Conservation (phyloP, 2,888 invertebrate genomes). For the Autographa gamma region DNA sequence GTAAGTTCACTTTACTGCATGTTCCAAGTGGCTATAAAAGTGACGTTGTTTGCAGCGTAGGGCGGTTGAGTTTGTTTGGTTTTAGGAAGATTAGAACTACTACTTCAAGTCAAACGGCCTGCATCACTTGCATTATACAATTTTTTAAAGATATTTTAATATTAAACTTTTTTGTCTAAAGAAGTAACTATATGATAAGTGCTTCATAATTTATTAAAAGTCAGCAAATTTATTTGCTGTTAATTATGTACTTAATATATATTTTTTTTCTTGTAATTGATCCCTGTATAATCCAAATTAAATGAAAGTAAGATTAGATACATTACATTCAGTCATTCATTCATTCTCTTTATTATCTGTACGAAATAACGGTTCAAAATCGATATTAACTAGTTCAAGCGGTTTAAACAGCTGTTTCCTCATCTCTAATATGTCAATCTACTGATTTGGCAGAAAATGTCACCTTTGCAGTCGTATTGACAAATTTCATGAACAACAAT, state of each 20-base stretch:
- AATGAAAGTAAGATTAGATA: too few species aligned
- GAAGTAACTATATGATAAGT: too few species aligned
- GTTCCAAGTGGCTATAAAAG: background rate
- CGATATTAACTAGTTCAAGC: slow-evolving; percentile 14
- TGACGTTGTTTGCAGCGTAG: background rate
- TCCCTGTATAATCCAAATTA: too few species aligned
- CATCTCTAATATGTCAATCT: slow-evolving; percentile 19
- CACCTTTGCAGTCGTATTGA: slow-evolving; percentile 34
- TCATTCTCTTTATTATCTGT: slow-evolving; percentile 30
- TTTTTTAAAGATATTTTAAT: too few species aligned
- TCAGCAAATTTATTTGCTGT: too few species aligned
- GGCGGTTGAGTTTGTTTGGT: background rate
- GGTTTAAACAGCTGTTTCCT: background rate
- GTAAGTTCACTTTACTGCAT: slow-evolving; percentile 6
- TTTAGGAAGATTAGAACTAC: background rate
- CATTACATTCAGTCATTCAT: background rate
- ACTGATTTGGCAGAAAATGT: slow-evolving; percentile 10
- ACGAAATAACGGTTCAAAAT: background rate
- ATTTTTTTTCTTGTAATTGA: too few species aligned
- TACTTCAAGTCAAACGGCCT: too few species aligned
- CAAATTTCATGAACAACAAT: slow-evolving; percentile 67
- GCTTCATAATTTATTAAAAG: too few species aligned
- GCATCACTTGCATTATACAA: too few species aligned
- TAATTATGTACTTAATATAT: too few species aligned
- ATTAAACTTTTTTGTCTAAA: too few species aligned